These are phyloP conservation scores for Pantherophis guttatus DNA, from an alignment of 2,113 vertebrate species.

Conservation along the genomic window DNA sequence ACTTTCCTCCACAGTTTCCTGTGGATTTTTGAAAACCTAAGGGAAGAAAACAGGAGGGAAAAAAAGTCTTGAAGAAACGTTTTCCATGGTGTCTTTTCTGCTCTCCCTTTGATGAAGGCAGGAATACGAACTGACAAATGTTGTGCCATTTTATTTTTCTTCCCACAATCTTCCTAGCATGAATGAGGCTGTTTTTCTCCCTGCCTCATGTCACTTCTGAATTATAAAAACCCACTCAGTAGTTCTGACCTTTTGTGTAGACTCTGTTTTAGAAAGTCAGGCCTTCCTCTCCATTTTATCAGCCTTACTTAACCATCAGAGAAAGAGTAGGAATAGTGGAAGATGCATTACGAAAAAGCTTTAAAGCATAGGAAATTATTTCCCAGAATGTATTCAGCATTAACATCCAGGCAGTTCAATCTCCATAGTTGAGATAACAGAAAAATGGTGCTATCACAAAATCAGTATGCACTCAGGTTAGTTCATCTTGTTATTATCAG, in stretches of 20 bases:
- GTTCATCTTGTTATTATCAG: background rate
- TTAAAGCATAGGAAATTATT: slow-evolving; percentile 28
- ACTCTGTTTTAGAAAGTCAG: slow-evolving; percentile 34
- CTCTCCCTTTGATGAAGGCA: slow-evolving; percentile 44
- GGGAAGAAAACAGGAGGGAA: background rate
- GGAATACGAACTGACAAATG: slow-evolving; percentile 50
- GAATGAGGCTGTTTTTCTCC: slow-evolving; percentile 47
- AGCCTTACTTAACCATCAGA: slow-evolving; percentile 41
- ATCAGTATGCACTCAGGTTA: background rate
- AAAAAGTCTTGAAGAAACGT: background rate
- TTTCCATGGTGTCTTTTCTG: slow-evolving; percentile 10
- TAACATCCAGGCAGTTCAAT: slow-evolving; percentile 12
- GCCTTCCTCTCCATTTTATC: slow-evolving; percentile 44
- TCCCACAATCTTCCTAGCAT: slow-evolving; percentile 52
- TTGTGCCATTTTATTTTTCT: slow-evolving; percentile 52
- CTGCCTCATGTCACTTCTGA: slow-evolving; percentile 31
- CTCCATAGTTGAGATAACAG: slow-evolving; percentile 31
- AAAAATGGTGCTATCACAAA: slow-evolving; percentile 16
- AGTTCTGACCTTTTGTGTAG: slow-evolving; percentile 50
- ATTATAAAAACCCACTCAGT: slow-evolving; percentile 44
- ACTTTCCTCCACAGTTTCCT: background rate
- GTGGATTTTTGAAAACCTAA: background rate
- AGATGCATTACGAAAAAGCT: slow-evolving; percentile 19
- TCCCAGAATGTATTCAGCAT: slow-evolving; percentile 21
- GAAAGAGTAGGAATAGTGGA: slow-evolving; percentile 30